Evolutionary conservation across 2,113 vertebrate genomes (phyloP).

Genomic region (Leptodactylus fuscus): DNA sequence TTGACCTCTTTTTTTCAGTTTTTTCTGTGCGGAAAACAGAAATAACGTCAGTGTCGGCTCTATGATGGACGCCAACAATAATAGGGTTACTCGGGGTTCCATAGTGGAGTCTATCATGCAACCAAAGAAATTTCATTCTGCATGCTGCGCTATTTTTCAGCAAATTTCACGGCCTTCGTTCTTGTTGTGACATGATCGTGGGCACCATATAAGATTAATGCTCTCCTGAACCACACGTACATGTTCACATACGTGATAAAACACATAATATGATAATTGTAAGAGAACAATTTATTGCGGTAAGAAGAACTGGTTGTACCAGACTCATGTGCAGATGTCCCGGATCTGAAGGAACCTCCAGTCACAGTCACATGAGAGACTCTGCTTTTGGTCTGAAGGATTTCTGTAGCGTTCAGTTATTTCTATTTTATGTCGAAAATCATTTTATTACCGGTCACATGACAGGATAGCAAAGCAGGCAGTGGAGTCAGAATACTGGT

Average conservation of each 20-base stretch:
- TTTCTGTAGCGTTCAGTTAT: neutral
- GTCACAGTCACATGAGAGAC: neutral
- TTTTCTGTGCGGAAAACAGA: too few relatives aligned
- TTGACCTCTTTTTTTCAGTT: too few relatives aligned
- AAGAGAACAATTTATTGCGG: constrained; percentile 7
- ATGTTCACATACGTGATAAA: constrained; percentile 18
- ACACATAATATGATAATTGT: constrained; percentile 37
- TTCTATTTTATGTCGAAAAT: neutral
- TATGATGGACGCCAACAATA: too few relatives aligned
- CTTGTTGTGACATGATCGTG: neutral
- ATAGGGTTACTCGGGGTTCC: too few relatives aligned
- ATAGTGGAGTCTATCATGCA: too few relatives aligned
- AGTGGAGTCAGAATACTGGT: too few relatives aligned
- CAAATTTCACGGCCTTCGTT: too few relatives aligned
- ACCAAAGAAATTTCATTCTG: too few relatives aligned
- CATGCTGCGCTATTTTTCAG: too few relatives aligned
- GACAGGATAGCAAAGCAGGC: too few relatives aligned
- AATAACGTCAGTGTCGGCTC: too few relatives aligned
- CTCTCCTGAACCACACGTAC: neutral
- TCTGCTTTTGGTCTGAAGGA: neutral
- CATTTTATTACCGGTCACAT: too few relatives aligned
- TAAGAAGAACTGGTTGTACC: constrained; percentile 15
- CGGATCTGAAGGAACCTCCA: constrained; percentile 6
- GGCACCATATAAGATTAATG: neutral
- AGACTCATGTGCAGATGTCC: neutral